Conservation (phyloP, 1,140 invertebrate genomes). For the Piezodorus guildinii region DNA sequence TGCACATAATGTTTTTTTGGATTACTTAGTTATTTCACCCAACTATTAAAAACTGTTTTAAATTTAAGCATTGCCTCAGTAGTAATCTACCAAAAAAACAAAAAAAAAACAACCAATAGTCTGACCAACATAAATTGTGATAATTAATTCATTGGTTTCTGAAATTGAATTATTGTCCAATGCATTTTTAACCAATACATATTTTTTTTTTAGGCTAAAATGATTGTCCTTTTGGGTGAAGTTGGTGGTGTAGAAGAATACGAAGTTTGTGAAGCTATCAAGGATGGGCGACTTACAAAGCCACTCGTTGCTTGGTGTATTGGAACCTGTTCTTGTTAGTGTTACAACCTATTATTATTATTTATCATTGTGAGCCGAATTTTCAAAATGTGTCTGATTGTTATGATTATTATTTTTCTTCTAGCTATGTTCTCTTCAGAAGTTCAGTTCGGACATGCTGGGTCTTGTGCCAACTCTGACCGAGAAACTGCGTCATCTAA, state of each 20-base stretch:
- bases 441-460: slow-evolving; percentile 99
- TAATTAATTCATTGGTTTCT: no score
- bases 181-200: background rate
- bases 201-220: slow-evolving; percentile 55
- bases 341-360: background rate
- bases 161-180: no score
- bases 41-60: no score
- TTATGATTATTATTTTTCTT: background rate
- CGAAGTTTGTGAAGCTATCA: slow-evolving; percentile 82
- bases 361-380: no score
- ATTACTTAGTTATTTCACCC: no score
- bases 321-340: slow-evolving; percentile 66
- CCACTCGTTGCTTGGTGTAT: slow-evolving; percentile 98
- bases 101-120: no score
- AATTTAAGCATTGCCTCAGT: no score
- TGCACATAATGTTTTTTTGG: no score
- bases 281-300: slow-evolving; percentile 74
- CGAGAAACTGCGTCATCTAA: slow-evolving; percentile 90
- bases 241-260: slow-evolving; percentile 99
- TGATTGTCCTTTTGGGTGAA: slow-evolving; percentile 93
- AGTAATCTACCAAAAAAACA: no score
- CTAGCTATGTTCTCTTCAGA: slow-evolving; percentile 85
- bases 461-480: slow-evolving; percentile 91
- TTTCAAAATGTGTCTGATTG: no score
- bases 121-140: no score